Percentiles rank a stretch among this genome's conserved stretches.
phyloP scores from a whole-genome alignment of 1,140 invertebrate species.

The Drosophila lacteicornis region DNA sequence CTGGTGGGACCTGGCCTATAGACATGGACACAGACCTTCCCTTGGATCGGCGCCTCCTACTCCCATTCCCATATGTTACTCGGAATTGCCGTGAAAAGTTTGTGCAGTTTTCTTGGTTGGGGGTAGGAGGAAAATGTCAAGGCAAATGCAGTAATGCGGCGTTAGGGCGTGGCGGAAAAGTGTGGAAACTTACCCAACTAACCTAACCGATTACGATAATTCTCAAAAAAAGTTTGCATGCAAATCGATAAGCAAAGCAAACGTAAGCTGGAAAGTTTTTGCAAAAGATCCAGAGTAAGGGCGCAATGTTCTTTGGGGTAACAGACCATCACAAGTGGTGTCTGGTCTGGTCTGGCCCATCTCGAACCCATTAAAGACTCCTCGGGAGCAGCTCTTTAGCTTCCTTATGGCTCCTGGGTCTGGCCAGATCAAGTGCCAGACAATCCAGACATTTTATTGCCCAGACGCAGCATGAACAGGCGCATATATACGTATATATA shows the following conservation, averaged over 20 bases:
- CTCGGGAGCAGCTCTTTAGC: slow-evolving; percentile 41
- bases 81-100: slow-evolving; percentile 28
- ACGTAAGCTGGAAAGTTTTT: slow-evolving; percentile 23
- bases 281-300: not conserved
- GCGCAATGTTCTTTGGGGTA: not conserved
- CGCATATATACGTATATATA: slow-evolving; percentile 8
- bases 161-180: not conserved
- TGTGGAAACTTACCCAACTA: slow-evolving; percentile 17
- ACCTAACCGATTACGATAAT: slow-evolving; percentile 49
- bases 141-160: slow-evolving; percentile 42
- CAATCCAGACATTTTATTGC: slow-evolving; percentile 58
- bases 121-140: slow-evolving; percentile 40
- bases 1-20: slow-evolving; percentile 11
- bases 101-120: slow-evolving; percentile 6
- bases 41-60: slow-evolving; percentile 2
- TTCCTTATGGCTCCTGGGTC: slow-evolving; percentile 38
- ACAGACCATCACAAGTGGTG: slow-evolving; percentile 24
- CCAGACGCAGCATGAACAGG: slow-evolving; percentile 36
- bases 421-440: slow-evolving; percentile 55
- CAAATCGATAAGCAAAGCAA: slow-evolving; percentile 30
- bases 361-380: slow-evolving; percentile 58
- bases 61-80: slow-evolving; percentile 20
- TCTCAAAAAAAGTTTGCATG: slow-evolving; percentile 9
- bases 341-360: slow-evolving; percentile 17
- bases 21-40: slow-evolving; percentile 21